Base-by-base conservation (phyloP, 2,888 invertebrate genomes). In the Leptopilina drosophilae region DNA sequence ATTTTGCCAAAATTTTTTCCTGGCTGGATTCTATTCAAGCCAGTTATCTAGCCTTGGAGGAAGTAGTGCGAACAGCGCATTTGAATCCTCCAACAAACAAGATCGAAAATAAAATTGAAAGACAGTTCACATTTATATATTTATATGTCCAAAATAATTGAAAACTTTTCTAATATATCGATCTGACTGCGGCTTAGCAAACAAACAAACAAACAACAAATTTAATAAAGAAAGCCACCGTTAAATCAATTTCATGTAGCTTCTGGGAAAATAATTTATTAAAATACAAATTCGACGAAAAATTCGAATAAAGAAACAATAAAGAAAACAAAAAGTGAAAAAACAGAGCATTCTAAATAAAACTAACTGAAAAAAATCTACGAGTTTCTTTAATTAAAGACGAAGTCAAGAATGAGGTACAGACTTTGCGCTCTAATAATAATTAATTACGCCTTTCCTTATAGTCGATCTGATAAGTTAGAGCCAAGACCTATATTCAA, bases 11-110 rank as follows among this genome's bases (percentile, higher is more conserved):
- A 62, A 8, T 20, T 33, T 69, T 33, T 33, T 49, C 49, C 49
- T 69, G 53, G 53, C 69, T 73, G 73, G 56, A 73, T 73, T 73
- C 73, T 33, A 40, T 73, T 56, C 73, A 40, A 56, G 26, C 73
- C n/a, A 56, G 26, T 73, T 73, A 56, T 73, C 73, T 73, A 73
- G 73, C 56, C 56, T 73, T 73, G 73, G 33, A 56, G 56, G 56
- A 73, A 73, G 56, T 56, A 73, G 73, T 56, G 73, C 33, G 73
- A 73, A 73, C 73, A 73, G 9, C 11, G 56, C 1, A 8, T 56
- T 73, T 56, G 33, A 56, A 73, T 73, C 56, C 33, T 56, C 56
- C n/a, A 56, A 73, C 26, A 73, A 56, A 73, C 56, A 33, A 73
- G 56, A 73, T 73, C n/a, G n/a, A 73, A 56, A 56, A 69, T 4